phyloP scores from a whole-genome alignment of 2,888 invertebrate species.

The Stenurella melanura region DNA sequence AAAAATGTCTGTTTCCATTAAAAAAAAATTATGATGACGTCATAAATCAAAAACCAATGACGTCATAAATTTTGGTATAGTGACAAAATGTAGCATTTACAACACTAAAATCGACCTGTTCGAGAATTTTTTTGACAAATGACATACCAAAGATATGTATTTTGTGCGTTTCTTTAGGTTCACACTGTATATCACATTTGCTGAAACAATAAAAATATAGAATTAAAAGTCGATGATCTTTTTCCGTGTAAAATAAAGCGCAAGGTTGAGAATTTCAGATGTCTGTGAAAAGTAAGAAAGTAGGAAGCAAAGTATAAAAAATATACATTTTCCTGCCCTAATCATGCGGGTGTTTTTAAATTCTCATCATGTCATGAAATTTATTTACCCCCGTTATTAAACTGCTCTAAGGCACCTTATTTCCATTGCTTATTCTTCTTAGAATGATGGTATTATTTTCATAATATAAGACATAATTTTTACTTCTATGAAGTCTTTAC shows the following conservation, averaged over 20 bases:
- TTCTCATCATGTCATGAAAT: slow-evolving; percentile 3
- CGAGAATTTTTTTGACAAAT: too few relatives aligned
- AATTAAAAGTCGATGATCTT: not conserved
- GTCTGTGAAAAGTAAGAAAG: not conserved
- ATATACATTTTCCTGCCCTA: not conserved
- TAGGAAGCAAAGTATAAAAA: not conserved
- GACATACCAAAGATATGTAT: too few relatives aligned
- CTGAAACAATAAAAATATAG: not conserved
- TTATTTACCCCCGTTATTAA: slow-evolving; percentile 3
- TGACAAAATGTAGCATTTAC: too few relatives aligned
- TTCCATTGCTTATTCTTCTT: not conserved
- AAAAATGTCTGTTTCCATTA: too few relatives aligned
- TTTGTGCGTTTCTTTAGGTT: too few relatives aligned
- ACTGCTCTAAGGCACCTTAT: slow-evolving; percentile 2
- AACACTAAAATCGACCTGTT: too few relatives aligned
- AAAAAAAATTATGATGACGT: too few relatives aligned
- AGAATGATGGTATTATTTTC: not conserved
- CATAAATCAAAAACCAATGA: too few relatives aligned
- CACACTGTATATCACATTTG: too few relatives aligned
- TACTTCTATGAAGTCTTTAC: not conserved
- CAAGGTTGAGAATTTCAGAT: not conserved
- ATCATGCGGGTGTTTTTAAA: not conserved
- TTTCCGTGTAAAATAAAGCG: not conserved
- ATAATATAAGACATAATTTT: not conserved
- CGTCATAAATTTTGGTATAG: too few relatives aligned